Evolutionary conservation across 2,888 invertebrate genomes (phyloP), one percentile per base, ranked within the genome.

Genomic region (Liposcelis brunnea): DNA sequence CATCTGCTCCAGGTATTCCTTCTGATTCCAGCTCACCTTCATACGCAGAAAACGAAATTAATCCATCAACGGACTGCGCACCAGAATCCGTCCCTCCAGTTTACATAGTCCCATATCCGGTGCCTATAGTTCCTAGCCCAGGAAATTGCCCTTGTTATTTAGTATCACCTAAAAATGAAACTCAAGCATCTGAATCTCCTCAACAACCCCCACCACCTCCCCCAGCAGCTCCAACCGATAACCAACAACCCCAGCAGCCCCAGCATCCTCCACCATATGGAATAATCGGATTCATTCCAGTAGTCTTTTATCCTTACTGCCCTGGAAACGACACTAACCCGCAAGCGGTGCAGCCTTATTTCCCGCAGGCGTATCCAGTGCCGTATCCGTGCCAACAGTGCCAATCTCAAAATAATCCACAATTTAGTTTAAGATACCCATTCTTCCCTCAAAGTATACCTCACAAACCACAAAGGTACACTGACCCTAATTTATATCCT

Each of bases 231-330:
- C 8, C 26, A 8, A 6, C 26, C 8, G 26, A 45, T 58, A 59
- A 49, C 60, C 62, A 15, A 60, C 58, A 26, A 6, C 4, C 4
- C 26, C 26, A 26, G 48, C 58, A 56, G 50, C 58, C 59, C 36
- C 61, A 50, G 16, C 51, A 53, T 16, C 52, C 50, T 49, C 61
- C 68, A 3, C 69, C 76, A 0, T 72, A 72, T 54, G 77, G 75
- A 6, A 68, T 75, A 11, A 70, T 80, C 40, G 80, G 78, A 42
- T 79, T 74, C 52, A 69, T 80, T 52, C 80, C 80, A 1, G 77
- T 80, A 2, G 69, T 80, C 14, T 78, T 80, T 55, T 69, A 77
- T 52, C 80, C 80, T 1, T 73, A 71, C 55, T 77, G 77, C 55
- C 75, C 75, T 1, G 74, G 73, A 19, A 66, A 64, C 43, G 50